These are phyloP conservation scores for Tethea ocularis DNA, from an alignment of 2,888 invertebrate species.

Conservation along the genomic window DNA sequence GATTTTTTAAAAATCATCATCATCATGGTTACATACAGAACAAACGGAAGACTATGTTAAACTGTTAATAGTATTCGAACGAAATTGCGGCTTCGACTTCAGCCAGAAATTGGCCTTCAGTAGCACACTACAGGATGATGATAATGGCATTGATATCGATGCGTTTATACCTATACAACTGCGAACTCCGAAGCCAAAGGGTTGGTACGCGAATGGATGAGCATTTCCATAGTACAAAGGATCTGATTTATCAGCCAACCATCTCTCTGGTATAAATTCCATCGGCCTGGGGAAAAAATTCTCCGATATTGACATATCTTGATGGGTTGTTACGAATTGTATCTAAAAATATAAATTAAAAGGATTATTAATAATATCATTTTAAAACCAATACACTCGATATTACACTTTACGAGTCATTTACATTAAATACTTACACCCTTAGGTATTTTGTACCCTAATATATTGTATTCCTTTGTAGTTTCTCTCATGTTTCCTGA, in stretches of 20 bases:
- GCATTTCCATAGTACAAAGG: conserved; percentile 69
- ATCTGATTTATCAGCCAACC: conserved; percentile 77
- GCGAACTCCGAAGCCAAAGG: conserved; percentile 87
- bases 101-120: no score
- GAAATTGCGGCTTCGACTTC: no score
- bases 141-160: background rate
- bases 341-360: conserved; percentile 35
- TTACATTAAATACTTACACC: conserved; percentile 66
- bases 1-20: no score
- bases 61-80: no score
- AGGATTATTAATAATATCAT: no score
- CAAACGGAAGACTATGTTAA: no score
- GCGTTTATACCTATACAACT: conserved; percentile 85
- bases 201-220: conserved; percentile 85
- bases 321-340: conserved; percentile 68
- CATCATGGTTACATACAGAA: no score
- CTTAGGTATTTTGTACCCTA: conserved; percentile 86
- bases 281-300: conserved; percentile 85
- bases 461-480: conserved; percentile 81
- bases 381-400: no score
- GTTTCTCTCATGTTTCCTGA: conserved; percentile 82
- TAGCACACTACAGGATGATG: no score
- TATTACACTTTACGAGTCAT: no score
- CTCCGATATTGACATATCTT: conserved; percentile 85
- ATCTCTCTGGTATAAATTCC: conserved; percentile 90